Conservation (phyloP, 2,888 invertebrate species). For the Limenitis camilla region DNA sequence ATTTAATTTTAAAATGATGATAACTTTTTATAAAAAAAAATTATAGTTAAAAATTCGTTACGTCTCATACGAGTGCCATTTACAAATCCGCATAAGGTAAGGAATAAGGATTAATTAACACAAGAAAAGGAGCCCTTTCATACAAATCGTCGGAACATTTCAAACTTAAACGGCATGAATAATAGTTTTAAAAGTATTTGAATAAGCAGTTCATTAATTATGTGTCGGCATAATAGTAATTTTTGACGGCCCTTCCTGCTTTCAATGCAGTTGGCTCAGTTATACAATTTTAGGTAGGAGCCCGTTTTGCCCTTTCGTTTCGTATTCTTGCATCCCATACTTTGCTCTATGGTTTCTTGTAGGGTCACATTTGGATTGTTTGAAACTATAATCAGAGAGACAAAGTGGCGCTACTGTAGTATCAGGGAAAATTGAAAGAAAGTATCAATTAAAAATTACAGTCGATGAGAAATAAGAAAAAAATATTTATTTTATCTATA, state of each 20-base stretch:
- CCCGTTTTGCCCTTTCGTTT: conserved; percentile 25
- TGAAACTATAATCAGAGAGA: not conserved
- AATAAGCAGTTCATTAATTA: conserved; percentile 74
- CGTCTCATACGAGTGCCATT: conserved; percentile 42
- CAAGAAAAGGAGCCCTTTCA: conserved; percentile 57
- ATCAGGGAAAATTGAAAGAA: no score
- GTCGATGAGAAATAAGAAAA: no score
- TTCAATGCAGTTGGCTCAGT: conserved; percentile 59
- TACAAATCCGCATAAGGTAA: conserved; percentile 59
- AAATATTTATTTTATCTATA: no score
- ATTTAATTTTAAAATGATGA: no score
- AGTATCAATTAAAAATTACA: no score
- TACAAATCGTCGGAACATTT: conserved; percentile 66
- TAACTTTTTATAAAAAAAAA: conserved; percentile 12
- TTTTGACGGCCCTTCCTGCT: conserved; percentile 74
- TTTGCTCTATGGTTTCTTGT: not conserved
- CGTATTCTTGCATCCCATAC: conserved; percentile 24
- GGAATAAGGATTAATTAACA: conserved; percentile 58
- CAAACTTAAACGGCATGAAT: conserved; percentile 73
- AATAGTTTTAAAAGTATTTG: conserved; percentile 75
- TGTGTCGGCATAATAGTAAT: conserved; percentile 67
- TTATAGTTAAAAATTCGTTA: conserved; percentile 26
- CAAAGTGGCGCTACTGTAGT: no score
- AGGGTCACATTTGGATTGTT: not conserved
- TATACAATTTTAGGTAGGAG: conserved; percentile 56